A percentile compares a stretch with the other conserved stretches of the same genome.
Conservation (phyloP, 1,140 invertebrate genomes). For the Trichonephila clavipes region DNA sequence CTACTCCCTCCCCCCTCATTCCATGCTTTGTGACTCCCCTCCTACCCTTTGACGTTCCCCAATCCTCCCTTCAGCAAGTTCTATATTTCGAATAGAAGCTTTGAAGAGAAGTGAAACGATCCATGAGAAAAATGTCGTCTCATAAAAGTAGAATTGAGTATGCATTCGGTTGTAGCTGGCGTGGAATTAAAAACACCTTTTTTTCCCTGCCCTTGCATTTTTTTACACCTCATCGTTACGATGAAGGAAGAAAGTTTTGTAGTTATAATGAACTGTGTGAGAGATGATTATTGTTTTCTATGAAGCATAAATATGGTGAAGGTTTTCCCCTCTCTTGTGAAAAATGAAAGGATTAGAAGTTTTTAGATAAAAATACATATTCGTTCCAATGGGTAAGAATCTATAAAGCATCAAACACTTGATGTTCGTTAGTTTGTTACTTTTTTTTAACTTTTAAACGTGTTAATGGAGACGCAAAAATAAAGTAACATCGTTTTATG, state of each 20-base stretch:
- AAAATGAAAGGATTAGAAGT: not conserved
- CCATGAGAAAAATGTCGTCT: conserved; percentile 11
- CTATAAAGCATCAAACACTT: no score
- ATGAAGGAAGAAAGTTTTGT: not conserved
- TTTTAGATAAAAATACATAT: no score
- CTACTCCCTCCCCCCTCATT: not conserved
- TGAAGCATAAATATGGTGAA: not conserved
- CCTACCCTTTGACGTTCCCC: not conserved
- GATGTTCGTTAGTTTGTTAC: no score
- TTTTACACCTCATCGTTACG: not conserved
- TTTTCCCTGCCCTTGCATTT: not conserved
- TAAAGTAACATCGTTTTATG: no score
- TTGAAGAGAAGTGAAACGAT: conserved; percentile 4
- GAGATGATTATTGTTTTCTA: not conserved
- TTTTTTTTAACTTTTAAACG: no score
- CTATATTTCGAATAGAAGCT: not conserved
- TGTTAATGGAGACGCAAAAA: no score
- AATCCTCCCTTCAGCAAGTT: not conserved
- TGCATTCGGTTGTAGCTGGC: not conserved
- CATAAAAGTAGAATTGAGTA: conserved; percentile 3
- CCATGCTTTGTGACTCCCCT: not conserved
- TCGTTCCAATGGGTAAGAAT: no score
- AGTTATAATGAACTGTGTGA: not conserved
- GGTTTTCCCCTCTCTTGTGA: not conserved
- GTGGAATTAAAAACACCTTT: conserved; percentile 18